These are phyloP conservation scores for Blomia tropicalis DNA, from an alignment of 2,888 invertebrate species.

Conservation along the genomic window DNA sequence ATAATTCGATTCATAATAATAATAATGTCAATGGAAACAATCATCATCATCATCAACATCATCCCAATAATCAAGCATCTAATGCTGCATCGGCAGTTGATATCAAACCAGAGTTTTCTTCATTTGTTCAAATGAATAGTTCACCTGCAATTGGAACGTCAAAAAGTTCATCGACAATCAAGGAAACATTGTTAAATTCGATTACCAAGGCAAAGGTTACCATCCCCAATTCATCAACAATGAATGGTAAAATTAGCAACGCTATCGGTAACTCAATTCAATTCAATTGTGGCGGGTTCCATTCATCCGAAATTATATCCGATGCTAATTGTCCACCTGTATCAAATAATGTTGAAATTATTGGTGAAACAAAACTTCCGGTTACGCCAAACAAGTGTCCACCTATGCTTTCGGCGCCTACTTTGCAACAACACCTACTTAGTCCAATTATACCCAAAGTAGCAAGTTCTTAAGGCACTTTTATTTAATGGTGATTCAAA, in stretches of 20 bases:
- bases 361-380: slow-evolving; percentile 7
- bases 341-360: not conserved
- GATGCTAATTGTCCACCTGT: slow-evolving; percentile 9
- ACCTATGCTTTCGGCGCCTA: slow-evolving; percentile 22
- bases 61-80: not conserved
- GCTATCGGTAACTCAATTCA: not conserved
- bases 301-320: not conserved
- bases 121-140: slow-evolving; percentile 9
- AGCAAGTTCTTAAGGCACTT: not conserved
- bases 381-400: slow-evolving; percentile 4
- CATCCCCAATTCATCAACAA: not conserved
- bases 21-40: not conserved
- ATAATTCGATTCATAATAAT: not conserved
- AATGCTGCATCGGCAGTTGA: not conserved
- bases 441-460: slow-evolving; percentile 22
- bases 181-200: not conserved
- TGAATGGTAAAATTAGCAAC: no score
- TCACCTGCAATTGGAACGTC: not conserved
- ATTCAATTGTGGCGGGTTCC: not conserved
- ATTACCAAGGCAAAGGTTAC: not conserved
- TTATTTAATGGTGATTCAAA: not conserved
- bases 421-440: slow-evolving; percentile 24
- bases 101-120: not conserved
- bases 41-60: no score
- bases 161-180: not conserved